Evolutionary conservation across 2,888 invertebrate species (phyloP), one percentile per base, ranked within the genome.

Genomic region (Catocala fraxini): DNA sequence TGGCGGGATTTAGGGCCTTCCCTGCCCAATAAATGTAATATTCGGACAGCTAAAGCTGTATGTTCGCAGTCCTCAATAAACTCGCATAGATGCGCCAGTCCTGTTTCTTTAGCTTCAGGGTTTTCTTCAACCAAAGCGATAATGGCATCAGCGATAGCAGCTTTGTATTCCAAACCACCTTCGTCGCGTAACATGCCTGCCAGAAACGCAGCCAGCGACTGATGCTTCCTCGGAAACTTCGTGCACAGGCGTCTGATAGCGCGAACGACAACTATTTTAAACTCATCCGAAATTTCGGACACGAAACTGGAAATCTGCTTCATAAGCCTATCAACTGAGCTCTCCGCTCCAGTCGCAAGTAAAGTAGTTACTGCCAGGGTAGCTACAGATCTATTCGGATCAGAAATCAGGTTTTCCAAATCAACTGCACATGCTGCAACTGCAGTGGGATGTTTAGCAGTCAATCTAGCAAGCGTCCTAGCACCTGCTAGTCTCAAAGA

Each of bases 11-110:
- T 97, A 0, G 99, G 99, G 0, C 99, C 99, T 92, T 99, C 99
- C 66, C 98, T 97, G 0, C 99, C 99, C 0, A 99, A 94, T 58
- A 99, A 94, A 94, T 99, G 99, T 46, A 99, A 95, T 75, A 99
- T 99, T 35, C 99, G 96, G 0, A 99, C 99, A 4, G 99, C 99
- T 73, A 99, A 95, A 59, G 98, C 98, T 0, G 98, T 97, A 87
- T 99, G 99, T 83, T 99, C 99, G 85, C 99, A 99, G 89, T 99
- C 99, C 86, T 99, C 99, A 75, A 99, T 99, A 82, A 99, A 99
- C 90, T 99, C 99, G 84, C 99, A 99, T 4, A 99, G 95, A 91
- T 99, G 99, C 0, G 99, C 98, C 11, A 99, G 90, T 0, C 98
- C 99, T 0, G 98, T 97, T 91, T 99, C 99, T 87, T 99, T 99